These are phyloP conservation scores for Drosophila lini DNA, from an alignment of 1,140 invertebrate genomes.

Conservation along the genomic window DNA sequence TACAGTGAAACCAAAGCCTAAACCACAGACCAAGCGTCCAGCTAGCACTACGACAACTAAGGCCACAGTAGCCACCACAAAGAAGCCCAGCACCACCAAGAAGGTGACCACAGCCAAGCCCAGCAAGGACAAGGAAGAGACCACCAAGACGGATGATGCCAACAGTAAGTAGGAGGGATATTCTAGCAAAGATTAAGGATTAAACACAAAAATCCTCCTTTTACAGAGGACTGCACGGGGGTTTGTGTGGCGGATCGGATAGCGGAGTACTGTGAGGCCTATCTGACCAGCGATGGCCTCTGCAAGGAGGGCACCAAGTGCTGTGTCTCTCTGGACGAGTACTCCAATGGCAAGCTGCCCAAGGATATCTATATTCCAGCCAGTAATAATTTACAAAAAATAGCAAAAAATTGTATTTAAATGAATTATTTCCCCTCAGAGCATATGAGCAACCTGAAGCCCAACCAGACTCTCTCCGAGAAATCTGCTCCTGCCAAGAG, in stretches of 20 bases:
- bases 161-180: constrained; percentile 48
- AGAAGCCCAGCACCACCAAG: constrained; percentile 69
- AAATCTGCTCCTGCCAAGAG: constrained; percentile 54
- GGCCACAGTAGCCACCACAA: constrained; percentile 72
- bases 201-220: background rate
- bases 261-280: constrained; percentile 93
- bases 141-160: constrained; percentile 54
- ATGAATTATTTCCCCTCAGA: constrained; percentile 29
- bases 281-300: constrained; percentile 88
- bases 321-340: constrained; percentile 90
- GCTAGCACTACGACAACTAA: constrained; percentile 83
- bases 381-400: constrained; percentile 66
- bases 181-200: background rate
- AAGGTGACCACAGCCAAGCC: constrained; percentile 57
- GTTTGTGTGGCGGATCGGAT: constrained; percentile 93
- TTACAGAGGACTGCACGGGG: constrained; percentile 87
- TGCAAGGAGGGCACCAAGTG: constrained; percentile 90
- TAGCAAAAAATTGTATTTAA: background rate
- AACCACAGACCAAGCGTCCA: constrained; percentile 70
- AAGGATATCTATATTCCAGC: constrained; percentile 89
- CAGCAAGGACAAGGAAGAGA: constrained; percentile 62
- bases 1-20: constrained; percentile 73
- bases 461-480: constrained; percentile 55
- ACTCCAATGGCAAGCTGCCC: constrained; percentile 87
- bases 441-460: constrained; percentile 73